These are phyloP conservation scores for Ochotona princeps DNA, from an alignment of 2,113 vertebrate genomes.

Conservation along the genomic window DNA sequence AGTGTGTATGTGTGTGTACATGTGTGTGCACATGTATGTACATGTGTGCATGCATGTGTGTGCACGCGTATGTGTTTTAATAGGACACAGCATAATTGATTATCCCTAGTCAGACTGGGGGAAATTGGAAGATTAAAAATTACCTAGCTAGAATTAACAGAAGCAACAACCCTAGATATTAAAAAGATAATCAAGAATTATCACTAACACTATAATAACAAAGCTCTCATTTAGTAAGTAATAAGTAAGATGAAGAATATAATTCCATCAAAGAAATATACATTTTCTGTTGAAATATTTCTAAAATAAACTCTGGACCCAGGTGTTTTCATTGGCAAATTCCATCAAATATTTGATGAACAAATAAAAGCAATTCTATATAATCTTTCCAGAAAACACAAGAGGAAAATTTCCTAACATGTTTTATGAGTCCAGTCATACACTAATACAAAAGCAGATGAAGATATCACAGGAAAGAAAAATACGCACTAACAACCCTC, in stretches of 20 bases:
- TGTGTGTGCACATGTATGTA: no score
- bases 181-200: background rate
- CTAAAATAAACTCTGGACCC: background rate
- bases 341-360: background rate
- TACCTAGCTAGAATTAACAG: background rate
- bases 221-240: background rate
- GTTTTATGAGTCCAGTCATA: background rate
- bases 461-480: background rate
- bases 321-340: background rate
- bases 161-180: background rate
- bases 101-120: background rate
- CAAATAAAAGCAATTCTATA: background rate
- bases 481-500: background rate
- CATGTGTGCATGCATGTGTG: no score
- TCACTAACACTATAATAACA: background rate
- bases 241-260: background rate
- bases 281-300: background rate
- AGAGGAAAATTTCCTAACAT: background rate
- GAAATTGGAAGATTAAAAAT: background rate
- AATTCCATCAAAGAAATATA: background rate
- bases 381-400: conserved; percentile 5
- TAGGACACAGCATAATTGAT: background rate
- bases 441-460: background rate
- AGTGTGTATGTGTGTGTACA: no score
- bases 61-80: no score